Percentiles rank a stretch among this genome's conserved stretches.
These are phyloP conservation scores for Eupeodes latifasciatus DNA, from an alignment of 2,888 invertebrate genomes.

Conservation along the genomic window DNA sequence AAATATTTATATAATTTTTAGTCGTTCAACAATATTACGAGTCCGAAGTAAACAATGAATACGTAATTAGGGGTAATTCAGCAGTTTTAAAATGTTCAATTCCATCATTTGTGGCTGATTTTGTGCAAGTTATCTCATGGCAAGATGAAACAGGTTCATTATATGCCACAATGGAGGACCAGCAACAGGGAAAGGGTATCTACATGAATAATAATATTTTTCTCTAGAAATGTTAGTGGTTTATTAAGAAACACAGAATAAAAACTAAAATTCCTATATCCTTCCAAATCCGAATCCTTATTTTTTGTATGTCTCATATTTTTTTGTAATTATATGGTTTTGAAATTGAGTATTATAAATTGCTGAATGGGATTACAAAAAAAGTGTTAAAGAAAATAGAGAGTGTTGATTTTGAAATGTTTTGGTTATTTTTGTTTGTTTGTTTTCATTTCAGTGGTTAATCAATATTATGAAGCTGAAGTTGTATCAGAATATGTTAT, in stretches of 20 bases:
- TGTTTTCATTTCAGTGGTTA: slow-evolving; percentile 88
- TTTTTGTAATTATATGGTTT: background rate
- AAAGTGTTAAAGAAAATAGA: background rate
- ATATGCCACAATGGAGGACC: slow-evolving; percentile 82
- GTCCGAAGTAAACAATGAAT: slow-evolving; percentile 90
- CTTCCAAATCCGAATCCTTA: slow-evolving; percentile 12
- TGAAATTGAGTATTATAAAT: background rate
- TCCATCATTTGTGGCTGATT: slow-evolving; percentile 90
- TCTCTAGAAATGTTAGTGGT: background rate
- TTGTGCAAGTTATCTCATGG: slow-evolving; percentile 89
- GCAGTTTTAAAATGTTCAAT: slow-evolving; percentile 90
- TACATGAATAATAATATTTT: background rate
- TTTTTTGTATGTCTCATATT: slow-evolving; percentile 9
- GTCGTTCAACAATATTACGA: slow-evolving; percentile 90
- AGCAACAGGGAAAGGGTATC: slow-evolving; percentile 68
- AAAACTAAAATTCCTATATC: background rate
- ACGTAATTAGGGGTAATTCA: slow-evolving; percentile 90
- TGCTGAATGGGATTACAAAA: background rate
- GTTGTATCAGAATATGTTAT: slow-evolving; percentile 96
- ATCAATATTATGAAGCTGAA: slow-evolving; percentile 95
- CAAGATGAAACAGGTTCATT: slow-evolving; percentile 86
- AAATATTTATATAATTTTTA: slow-evolving; percentile 78
- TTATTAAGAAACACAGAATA: too few relatives aligned
- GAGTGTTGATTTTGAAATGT: background rate
- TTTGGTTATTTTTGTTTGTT: background rate